Conservation (phyloP, 92 coral and sea anemone species). For the Metridium senile region DNA sequence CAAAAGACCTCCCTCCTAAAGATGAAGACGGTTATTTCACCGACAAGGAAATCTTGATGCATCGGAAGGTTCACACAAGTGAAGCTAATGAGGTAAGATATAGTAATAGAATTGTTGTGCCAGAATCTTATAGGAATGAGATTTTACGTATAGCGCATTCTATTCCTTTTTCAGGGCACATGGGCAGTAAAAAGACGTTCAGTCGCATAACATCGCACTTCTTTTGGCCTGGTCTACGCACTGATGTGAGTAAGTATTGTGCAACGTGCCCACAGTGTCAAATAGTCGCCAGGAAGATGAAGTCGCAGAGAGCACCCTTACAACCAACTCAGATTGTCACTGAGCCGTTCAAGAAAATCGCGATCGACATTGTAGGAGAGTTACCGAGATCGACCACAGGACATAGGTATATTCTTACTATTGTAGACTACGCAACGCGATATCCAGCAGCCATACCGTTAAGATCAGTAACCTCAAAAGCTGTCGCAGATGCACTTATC, state of each 20-base stretch:
- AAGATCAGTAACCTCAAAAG: slow-evolving; percentile 20
- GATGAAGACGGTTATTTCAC: slow-evolving; percentile 63
- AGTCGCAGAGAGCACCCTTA: slow-evolving; percentile 33
- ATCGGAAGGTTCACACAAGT: slow-evolving; percentile 14
- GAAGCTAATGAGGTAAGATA: background rate
- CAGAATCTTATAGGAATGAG: slow-evolving; percentile 35
- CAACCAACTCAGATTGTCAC: slow-evolving; percentile 22
- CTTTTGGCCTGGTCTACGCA: slow-evolving; percentile 39
- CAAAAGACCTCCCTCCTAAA: slow-evolving; percentile 36
- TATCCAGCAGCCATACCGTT: slow-evolving; percentile 61
- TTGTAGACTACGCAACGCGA: slow-evolving; percentile 40
- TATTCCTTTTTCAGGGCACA: slow-evolving; percentile 47
- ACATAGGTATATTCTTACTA: slow-evolving; percentile 42
- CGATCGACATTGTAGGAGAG: slow-evolving; percentile 54
- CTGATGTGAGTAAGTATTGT: too few relatives aligned
- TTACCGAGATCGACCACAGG: slow-evolving; percentile 44
- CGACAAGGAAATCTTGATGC: slow-evolving; percentile 13
- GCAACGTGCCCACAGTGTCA: slow-evolving; percentile 49
- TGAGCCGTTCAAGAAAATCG: slow-evolving; percentile 45
- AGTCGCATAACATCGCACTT: slow-evolving; percentile 32
- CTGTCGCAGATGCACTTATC: slow-evolving; percentile 56
- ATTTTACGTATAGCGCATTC: slow-evolving; percentile 43
- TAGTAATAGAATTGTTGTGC: slow-evolving; percentile 23
- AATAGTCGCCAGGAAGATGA: slow-evolving; percentile 36
- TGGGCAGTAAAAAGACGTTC: slow-evolving; percentile 39